These are phyloP conservation scores for Chrysemys picta DNA, from an alignment of 2,113 vertebrate species.

Conservation along the genomic window DNA sequence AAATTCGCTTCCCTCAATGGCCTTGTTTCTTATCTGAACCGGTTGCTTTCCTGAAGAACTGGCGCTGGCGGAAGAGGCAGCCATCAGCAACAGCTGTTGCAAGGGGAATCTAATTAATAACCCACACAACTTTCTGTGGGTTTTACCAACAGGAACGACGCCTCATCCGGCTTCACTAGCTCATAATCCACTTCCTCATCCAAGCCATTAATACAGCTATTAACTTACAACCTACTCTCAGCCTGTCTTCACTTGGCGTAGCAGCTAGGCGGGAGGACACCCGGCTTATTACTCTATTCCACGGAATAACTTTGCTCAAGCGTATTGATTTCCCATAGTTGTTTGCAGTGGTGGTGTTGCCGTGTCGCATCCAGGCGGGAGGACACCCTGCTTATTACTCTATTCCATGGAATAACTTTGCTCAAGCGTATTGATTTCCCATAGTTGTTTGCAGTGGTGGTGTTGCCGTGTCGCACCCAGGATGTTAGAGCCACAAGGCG, in stretches of 20 bases:
- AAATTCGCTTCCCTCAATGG: background rate
- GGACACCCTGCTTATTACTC: background rate
- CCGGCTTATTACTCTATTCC: background rate
- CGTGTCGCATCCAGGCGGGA: no score
- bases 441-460: background rate
- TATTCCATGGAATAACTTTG: background rate
- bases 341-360: background rate
- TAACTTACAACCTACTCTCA: background rate
- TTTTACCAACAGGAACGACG: background rate
- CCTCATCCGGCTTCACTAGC: background rate
- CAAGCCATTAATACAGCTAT: background rate
- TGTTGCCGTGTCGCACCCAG: background rate
- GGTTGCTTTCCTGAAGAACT: background rate
- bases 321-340: background rate
- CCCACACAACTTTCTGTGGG: background rate
- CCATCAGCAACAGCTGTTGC: no score
- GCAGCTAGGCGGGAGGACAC: no score
- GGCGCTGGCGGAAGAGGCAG: no score
- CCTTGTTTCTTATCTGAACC: background rate
- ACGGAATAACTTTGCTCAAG: background rate
- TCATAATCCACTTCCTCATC: background rate
- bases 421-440: background rate
- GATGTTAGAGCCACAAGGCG: background rate
- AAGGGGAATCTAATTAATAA: no score
- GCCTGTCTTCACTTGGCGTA: background rate